Conservation (phyloP, 1,140 invertebrate genomes). For the Gryllus bimaculatus region DNA sequence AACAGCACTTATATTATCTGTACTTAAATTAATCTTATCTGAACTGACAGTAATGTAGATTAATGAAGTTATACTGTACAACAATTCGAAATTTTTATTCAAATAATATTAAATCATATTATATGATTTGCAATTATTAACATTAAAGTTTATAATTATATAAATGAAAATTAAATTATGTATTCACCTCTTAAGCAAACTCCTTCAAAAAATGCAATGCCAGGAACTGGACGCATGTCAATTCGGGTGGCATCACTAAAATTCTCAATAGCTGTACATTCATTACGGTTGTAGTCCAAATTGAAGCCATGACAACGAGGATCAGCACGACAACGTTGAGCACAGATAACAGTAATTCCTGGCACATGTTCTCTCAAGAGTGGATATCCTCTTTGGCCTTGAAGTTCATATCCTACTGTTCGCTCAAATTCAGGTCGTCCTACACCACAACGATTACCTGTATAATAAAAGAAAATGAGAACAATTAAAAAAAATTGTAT, state of each 20-base stretch:
- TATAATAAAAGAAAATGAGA: neutral
- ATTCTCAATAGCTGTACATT: constrained; percentile 34
- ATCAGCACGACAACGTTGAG: constrained; percentile 32
- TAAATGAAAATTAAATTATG: neutral
- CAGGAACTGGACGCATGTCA: constrained; percentile 33
- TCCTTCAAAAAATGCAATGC: constrained; percentile 38
- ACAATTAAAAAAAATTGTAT: neutral
- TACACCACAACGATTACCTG: neutral
- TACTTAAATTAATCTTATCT: no score
- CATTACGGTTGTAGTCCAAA: constrained; percentile 36
- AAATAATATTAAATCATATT: no score
- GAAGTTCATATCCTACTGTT: constrained; percentile 36
- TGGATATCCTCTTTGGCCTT: constrained; percentile 27
- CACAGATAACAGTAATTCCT: constrained; percentile 36
- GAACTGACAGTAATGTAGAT: no score
- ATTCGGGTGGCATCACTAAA: constrained; percentile 29
- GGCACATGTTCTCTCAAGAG: constrained; percentile 29
- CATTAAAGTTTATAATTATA: no score
- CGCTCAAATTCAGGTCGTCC: constrained; percentile 36
- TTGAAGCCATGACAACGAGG: constrained; percentile 36
- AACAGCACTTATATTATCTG: no score
- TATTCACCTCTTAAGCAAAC: constrained; percentile 35
- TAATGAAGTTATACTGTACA: no score
- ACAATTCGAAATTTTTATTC: no score
- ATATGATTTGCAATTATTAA: no score